Evolutionary conservation across 2,113 vertebrate species (phyloP), one percentile per base, ranked within the genome.

Genomic region (Clarias macrocephalus): DNA sequence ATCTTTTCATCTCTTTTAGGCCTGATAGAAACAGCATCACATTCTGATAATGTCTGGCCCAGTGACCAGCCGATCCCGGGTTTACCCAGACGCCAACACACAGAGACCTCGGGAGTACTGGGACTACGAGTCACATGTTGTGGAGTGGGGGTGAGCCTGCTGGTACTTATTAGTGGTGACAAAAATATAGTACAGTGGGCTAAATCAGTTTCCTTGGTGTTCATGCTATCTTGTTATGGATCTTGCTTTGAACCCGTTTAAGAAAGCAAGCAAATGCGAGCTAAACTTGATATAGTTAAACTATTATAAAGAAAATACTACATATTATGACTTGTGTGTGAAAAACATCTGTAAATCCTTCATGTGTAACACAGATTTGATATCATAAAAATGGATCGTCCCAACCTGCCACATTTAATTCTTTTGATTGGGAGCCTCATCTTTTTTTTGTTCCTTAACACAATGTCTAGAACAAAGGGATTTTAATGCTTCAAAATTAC

Each of bases 71-170:
- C 88, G 89, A 66, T 89, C 90, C 57, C 84, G 90, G 19, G 90
- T 91, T 88, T 91, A 91, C 85, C 86, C 90, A 79, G 90, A 91
- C 5, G 87, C 90, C 70, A 91, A 91, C 90, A 90, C 89, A 88
- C 90, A 91, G 86, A 85, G 90, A 28, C 90, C 90, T 5, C 81
- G 90, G 52, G 90, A 91, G 52, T 91, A 91, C 88, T 91, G 90
- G 90, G 90, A 91, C 84, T 91, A 91, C 18, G 90, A 91, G 75
- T 89, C 90, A 5, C 90, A 90, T 25, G 90, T 90, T 25, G 90
- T 91, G 79, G 89, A 90, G 37, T 91, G 90, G 90, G 90, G 90
- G 90, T 91, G 83, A 90, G 89, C 81, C 30, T 70, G 62, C 37
- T 57, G 30, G 12, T 48, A 63, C 25, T 25, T 48, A 6, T 77